Conservation (phyloP, 2,888 invertebrate genomes). For the Macrosiphum euphorbiae region DNA sequence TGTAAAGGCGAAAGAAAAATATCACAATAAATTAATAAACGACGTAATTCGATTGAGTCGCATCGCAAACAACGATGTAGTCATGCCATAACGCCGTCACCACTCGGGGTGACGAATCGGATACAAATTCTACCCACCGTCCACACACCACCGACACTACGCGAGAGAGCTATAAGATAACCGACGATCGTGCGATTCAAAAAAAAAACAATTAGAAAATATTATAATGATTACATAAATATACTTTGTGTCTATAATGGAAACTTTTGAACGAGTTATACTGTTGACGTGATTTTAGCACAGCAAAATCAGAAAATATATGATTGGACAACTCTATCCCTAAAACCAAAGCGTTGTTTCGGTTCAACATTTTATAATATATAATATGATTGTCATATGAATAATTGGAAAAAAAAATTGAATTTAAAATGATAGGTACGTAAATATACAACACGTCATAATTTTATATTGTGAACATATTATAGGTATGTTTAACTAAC, state of each 20-base stretch:
- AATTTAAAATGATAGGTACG: too few relatives aligned
- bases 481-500: not conserved
- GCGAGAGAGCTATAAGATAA: not conserved
- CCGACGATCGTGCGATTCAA: not conserved
- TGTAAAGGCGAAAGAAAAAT: not conserved
- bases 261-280: not conserved
- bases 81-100: not conserved
- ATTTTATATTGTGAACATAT: too few relatives aligned
- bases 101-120: not conserved
- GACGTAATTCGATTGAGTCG: not conserved
- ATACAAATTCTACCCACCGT: not conserved
- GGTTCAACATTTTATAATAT: not conserved
- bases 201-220: not conserved
- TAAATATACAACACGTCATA: not conserved
- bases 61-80: not conserved
- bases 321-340: not conserved
- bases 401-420: not conserved
- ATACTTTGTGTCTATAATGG: not conserved
- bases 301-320: not conserved
- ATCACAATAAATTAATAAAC: not conserved
- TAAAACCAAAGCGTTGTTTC: not conserved
- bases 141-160: not conserved
- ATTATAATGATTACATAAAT: not conserved
- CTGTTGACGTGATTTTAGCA: not conserved
- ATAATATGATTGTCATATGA: too few relatives aligned